Evolutionary conservation across 2,113 vertebrate species (phyloP), one percentile per base, ranked within the genome.

Genomic region (Archilochus colubris): DNA sequence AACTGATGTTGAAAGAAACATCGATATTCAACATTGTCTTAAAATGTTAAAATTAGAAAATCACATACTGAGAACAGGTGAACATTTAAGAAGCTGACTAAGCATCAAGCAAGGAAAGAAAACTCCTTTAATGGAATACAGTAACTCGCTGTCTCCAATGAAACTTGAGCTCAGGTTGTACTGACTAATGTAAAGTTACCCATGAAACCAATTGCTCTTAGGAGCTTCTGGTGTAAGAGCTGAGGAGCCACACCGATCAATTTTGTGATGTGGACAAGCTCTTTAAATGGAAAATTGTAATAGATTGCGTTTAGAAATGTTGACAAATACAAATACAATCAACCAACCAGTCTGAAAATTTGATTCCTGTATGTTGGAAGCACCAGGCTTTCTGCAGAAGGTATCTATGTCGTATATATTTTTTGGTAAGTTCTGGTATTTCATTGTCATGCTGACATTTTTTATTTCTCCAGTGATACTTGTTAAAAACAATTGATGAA

Each of bases 51-150:
- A 72, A 88, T 3, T 48, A 88, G 63, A 89, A 88, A 66, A 88
- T 55, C 13, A 51, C 28, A 67, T 48, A 25, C 46, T 73, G 46
- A 77, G 66, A 91, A 40, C 14, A 69, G 40, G 11, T 33, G 30
- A 76, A 67, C 36, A 43, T 68, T 82, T 48, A 91, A 82, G 72
- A 76, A 80, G 76, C 85, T 1, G 2, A 68, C 53, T 50, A 82
- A 58, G 85, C 82, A 86, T 58, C 75, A 80, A 59, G 24, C 40
- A 85, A 82, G 70, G 79, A 89, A 93, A 91, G 58, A 85, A 91
- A 89, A 54, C 40, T 75, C 73, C 48, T 95, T 86, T 86, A 91
- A 76, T 91, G 82, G 79, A 91, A 88, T 46, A 82, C 54, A 82
- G 82, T 85, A 91, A 73, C 40, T 85, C 67, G 59, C 67, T 73